Conservation (phyloP, 2,797 vertebrate species). For the Acomys russatus region DNA sequence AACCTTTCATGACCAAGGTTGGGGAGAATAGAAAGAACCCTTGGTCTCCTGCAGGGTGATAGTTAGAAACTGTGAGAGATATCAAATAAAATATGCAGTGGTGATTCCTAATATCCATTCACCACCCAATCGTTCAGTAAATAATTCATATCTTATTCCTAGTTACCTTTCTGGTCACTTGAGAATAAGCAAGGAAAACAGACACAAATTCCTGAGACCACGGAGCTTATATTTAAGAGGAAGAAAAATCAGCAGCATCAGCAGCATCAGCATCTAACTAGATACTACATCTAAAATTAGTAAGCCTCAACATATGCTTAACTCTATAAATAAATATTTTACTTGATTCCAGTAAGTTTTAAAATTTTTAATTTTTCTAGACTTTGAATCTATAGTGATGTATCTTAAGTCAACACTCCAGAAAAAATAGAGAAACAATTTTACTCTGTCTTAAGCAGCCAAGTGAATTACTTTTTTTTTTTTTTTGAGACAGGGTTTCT, state of each 20-base stretch:
- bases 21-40: background rate
- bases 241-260: background rate
- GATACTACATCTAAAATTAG: background rate
- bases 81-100: background rate
- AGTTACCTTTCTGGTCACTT: background rate
- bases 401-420: too few relatives aligned
- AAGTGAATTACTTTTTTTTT: too few relatives aligned
- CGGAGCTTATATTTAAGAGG: background rate
- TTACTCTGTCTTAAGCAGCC: too few relatives aligned
- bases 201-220: background rate
- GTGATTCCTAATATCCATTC: background rate
- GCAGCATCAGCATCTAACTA: background rate
- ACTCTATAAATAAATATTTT: too few relatives aligned
- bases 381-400: too few relatives aligned
- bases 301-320: too few relatives aligned
- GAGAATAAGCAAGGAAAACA: background rate
- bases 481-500: too few relatives aligned
- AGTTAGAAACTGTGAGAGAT: background rate
- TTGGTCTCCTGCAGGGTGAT: background rate
- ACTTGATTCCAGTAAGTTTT: too few relatives aligned
- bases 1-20: rapidly evolving
- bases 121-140: background rate
- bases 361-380: too few relatives aligned
- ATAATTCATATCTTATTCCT: background rate
- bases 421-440: too few relatives aligned